Evolutionary conservation across 2,113 vertebrate species (phyloP).

Genomic region (Hippocampus barbouri): DNA sequence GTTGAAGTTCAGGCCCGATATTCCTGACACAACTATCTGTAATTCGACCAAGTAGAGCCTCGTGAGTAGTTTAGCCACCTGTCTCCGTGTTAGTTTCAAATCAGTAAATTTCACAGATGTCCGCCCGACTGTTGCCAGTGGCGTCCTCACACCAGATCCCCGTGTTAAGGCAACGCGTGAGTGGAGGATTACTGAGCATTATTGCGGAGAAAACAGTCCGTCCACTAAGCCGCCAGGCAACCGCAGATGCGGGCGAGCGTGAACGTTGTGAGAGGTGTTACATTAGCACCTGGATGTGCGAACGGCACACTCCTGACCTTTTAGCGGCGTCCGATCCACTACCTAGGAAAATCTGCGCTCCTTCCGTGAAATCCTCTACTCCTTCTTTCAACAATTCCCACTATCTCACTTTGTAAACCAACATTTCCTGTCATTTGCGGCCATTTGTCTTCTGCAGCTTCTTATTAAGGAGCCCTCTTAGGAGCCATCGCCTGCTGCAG

Average conservation of each 20-base stretch:
- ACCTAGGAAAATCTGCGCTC: slow-evolving; percentile 41
- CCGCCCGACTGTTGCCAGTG: slow-evolving; percentile 44
- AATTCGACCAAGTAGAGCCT: too few relatives aligned
- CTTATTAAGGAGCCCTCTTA: not conserved
- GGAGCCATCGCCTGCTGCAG: not conserved
- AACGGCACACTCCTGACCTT: slow-evolving; percentile 72
- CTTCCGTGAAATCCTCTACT: slow-evolving; percentile 29
- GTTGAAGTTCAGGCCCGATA: too few relatives aligned
- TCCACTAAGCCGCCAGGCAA: slow-evolving; percentile 60
- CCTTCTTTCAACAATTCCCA: slow-evolving; percentile 19
- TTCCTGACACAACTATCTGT: too few relatives aligned
- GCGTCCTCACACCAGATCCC: slow-evolving; percentile 68
- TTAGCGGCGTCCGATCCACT: slow-evolving; percentile 58
- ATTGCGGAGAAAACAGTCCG: slow-evolving; percentile 68
- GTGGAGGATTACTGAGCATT: slow-evolving; percentile 69
- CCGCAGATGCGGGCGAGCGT: slow-evolving; percentile 36
- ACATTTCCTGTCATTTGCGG: slow-evolving; percentile 33
- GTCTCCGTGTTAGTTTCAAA: slow-evolving; percentile 10
- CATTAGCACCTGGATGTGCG: slow-evolving; percentile 78
- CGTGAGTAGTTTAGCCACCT: not conserved
- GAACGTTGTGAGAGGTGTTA: slow-evolving; percentile 73
- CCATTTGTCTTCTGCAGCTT: slow-evolving; percentile 21
- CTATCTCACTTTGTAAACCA: not conserved
- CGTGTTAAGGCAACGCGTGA: slow-evolving; percentile 66
- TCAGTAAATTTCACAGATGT: slow-evolving; percentile 21